Percentiles rank a stretch among this genome's conserved stretches.
phyloP scores from a whole-genome alignment of 2,113 vertebrate species.

The Sakesphorus luctuosus region DNA sequence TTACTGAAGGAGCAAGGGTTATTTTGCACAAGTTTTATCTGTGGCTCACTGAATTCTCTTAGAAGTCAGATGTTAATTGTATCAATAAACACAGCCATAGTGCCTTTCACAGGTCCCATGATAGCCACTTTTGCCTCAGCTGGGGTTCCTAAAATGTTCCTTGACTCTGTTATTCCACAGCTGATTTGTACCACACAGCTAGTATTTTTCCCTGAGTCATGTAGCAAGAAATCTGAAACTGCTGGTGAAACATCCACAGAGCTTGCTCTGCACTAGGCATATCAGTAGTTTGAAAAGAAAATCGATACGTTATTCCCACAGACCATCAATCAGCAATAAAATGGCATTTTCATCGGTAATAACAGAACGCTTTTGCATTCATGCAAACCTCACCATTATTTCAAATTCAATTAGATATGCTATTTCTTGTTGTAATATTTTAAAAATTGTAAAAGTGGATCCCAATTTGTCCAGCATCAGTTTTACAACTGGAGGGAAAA shows the following conservation, averaged over 20 bases:
- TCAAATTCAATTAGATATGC: not conserved
- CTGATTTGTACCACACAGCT: not conserved
- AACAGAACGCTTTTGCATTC: not conserved
- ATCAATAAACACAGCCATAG: not conserved
- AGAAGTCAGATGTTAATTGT: constrained; percentile 45
- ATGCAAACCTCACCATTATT: not conserved
- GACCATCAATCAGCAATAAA: not conserved
- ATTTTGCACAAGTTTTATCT: constrained; percentile 28
- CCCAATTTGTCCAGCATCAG: not conserved
- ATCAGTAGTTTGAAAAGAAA: not conserved
- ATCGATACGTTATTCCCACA: not conserved
- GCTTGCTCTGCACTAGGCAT: not conserved
- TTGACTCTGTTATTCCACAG: not conserved
- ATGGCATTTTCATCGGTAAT: not conserved
- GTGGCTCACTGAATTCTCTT: constrained; percentile 41
- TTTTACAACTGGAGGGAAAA: not conserved
- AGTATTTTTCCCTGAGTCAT: not conserved
- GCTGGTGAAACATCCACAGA: not conserved
- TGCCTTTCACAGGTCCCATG: not conserved
- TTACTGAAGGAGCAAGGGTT: constrained; percentile 8
- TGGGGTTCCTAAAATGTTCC: not conserved
- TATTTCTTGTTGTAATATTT: not conserved
- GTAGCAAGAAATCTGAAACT: not conserved
- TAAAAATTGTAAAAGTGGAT: not conserved
- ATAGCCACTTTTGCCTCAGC: not conserved